Base-by-base conservation (phyloP, 1,140 invertebrate species). In the Aphelenchoides besseyi region DNA sequence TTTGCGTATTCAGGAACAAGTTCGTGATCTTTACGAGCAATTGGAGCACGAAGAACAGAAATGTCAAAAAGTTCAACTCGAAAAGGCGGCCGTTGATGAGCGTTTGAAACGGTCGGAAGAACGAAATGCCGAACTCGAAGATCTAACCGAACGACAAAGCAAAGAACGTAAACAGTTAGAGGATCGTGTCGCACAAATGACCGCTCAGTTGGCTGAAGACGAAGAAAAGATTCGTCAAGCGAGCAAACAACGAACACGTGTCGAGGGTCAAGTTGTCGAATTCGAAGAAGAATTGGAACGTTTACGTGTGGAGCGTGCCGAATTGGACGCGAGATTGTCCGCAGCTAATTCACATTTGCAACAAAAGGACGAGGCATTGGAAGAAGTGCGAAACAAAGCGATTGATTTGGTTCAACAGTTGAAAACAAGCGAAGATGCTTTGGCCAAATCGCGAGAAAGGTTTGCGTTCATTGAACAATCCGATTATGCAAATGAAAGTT, bases 201-300 rank as follows among this genome's bases (percentile, higher is more conserved):
- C 92, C 0, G 91, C 93, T 82, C 91, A 93, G 0, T 87, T 98
- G 23, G 92, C 92, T 0, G 95, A 98, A 82, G 95, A 98, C 85
- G 95, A 98, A 85, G 96, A 99, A 85, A 97, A 97, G 85, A 91
- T 92, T 0, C 98, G 98, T 84, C 95, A 98, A 83, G 87, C 97
- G 67, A 89, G 90, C 9, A 98, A 98, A 86, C 86, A 97, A 57
- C 97, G 95, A 85, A 89, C 36, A 0, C 33, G 79, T 59, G n/a
- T 69, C 26, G 81, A 83, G 28, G 66, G 67, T 9, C 74, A 76
- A 32, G 8, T 98, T 66, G 90, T 91, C 1, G 96, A 98, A 84
- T 85, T 98, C 0, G 95, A 98, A 84, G 94, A 98, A 85, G 89
- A 88, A 55, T 86, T 98, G 30, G 87, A 92, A 53, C 94, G 93